These are phyloP conservation scores for Osmerus mordax DNA, from an alignment of 2,113 vertebrate genomes.

Conservation along the genomic window DNA sequence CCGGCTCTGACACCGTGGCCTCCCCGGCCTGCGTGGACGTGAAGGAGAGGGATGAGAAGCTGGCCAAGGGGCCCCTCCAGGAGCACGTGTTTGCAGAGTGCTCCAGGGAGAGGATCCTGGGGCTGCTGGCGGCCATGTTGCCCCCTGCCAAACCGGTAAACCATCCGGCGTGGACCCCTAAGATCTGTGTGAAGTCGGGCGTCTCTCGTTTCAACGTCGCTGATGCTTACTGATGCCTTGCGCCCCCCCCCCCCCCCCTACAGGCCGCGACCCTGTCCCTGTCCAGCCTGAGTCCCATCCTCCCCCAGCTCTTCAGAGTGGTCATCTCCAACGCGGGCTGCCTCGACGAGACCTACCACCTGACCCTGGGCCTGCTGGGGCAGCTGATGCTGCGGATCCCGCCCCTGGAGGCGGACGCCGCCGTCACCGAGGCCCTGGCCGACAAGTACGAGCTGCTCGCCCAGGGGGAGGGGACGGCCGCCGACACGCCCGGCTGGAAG, in stretches of 20 bases:
- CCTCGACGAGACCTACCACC: constrained; percentile 92
- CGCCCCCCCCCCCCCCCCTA: not conserved
- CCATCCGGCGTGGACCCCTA: not conserved
- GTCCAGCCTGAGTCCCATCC: constrained; percentile 82
- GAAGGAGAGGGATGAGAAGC: constrained; percentile 69
- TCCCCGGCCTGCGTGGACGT: constrained; percentile 43
- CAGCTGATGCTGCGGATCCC: constrained; percentile 85
- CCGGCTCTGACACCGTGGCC: not conserved
- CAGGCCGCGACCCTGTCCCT: constrained; percentile 79
- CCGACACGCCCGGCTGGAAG: constrained; percentile 85
- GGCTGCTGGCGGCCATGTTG: constrained; percentile 91
- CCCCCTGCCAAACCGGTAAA: constrained; percentile 84
- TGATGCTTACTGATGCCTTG: no score
- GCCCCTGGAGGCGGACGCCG: constrained; percentile 83
- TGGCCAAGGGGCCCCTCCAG: constrained; percentile 75
- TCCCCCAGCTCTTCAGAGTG: constrained; percentile 91
- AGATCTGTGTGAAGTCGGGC: not conserved
- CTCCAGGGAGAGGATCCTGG: constrained; percentile 94
- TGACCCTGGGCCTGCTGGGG: constrained; percentile 91
- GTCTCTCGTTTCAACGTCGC: no score
- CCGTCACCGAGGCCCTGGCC: constrained; percentile 84
- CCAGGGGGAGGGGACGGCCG: constrained; percentile 67
- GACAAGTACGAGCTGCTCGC: constrained; percentile 81
- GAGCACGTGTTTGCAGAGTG: constrained; percentile 95
- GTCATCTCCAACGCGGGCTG: constrained; percentile 94